Percentiles rank a stretch among this genome's conserved stretches.
Conservation (phyloP, 2,888 invertebrate species). For the Cerceris ruficornis region DNA sequence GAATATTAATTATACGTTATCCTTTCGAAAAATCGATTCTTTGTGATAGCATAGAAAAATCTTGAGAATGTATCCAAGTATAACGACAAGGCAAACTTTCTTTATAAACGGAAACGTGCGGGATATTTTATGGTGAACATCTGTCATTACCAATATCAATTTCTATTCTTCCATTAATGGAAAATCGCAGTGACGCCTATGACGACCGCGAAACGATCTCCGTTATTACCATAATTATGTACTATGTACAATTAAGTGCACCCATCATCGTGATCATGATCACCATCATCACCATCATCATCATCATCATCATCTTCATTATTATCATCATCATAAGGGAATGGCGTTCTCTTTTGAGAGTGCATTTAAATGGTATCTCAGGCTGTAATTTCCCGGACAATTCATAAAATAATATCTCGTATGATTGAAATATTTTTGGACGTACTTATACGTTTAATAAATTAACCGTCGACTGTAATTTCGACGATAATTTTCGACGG, state of each 20-base stretch:
- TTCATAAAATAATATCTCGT: conserved; percentile 59
- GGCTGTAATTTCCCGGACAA: conserved; percentile 63
- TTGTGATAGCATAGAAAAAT: no score
- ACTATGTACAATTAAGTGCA: conserved; percentile 55
- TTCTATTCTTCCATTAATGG: conserved; percentile 16
- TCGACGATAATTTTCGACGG: conserved; percentile 51
- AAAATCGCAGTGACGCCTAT: conserved; percentile 22
- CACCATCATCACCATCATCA: conserved; percentile 44
- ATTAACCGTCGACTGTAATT: conserved; percentile 63
- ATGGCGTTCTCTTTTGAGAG: conserved; percentile 34
- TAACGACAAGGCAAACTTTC: background rate
- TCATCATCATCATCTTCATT: conserved; percentile 35
- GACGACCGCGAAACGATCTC: conserved; percentile 29
- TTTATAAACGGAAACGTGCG: background rate
- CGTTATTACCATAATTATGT: conserved; percentile 62
- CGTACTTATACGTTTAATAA: conserved; percentile 60
- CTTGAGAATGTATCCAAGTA: no score
- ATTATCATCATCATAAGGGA: conserved; percentile 37
- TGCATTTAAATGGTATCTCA: conserved; percentile 50
- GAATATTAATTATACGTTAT: no score
- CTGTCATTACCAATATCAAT: background rate
- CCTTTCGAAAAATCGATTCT: no score
- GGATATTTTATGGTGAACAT: background rate
- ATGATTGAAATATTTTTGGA: conserved; percentile 62
- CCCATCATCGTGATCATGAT: conserved; percentile 54